A percentile compares a stretch with the other conserved stretches of the same genome.
Conservation (phyloP, 2,888 invertebrate species). For the Hoplodrina blanda region DNA sequence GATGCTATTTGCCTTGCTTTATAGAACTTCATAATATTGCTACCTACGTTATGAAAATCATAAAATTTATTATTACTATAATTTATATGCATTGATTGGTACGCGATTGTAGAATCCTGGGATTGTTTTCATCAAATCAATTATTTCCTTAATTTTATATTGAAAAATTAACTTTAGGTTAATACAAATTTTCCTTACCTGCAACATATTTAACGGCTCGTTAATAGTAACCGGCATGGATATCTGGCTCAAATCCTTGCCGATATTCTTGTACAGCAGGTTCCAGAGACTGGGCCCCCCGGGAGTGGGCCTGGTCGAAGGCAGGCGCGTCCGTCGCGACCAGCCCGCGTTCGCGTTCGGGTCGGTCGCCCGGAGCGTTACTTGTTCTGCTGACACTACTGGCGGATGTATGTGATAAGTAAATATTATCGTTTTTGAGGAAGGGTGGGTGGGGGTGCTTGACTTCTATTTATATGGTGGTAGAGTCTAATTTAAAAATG, state of each 20-base stretch:
- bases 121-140: too few relatives aligned
- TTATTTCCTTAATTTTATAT: too few relatives aligned
- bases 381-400: conserved; percentile 78
- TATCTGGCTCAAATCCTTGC: conserved; percentile 96
- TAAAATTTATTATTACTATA: too few relatives aligned
- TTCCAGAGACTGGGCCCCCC: conserved; percentile 96
- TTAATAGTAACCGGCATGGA: conserved; percentile 97
- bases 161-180: too few relatives aligned
- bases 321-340: conserved; percentile 92
- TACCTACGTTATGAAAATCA: too few relatives aligned
- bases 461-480: neutral
- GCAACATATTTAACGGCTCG: conserved; percentile 95
- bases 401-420: neutral
- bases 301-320: conserved; percentile 93
- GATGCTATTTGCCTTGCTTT: too few relatives aligned
- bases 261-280: conserved; percentile 95
- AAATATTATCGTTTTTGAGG: neutral
- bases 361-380: conserved; percentile 68
- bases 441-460: neutral
- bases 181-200: conserved; percentile 81
- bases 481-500: too few relatives aligned
- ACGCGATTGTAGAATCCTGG: too few relatives aligned
- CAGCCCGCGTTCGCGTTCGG: conserved; percentile 62
- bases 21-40: too few relatives aligned
- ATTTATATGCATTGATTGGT: too few relatives aligned